Evolutionary conservation across 2,888 invertebrate genomes (phyloP), one percentile per base, ranked within the genome.

Genomic region (Molorchus minor): DNA sequence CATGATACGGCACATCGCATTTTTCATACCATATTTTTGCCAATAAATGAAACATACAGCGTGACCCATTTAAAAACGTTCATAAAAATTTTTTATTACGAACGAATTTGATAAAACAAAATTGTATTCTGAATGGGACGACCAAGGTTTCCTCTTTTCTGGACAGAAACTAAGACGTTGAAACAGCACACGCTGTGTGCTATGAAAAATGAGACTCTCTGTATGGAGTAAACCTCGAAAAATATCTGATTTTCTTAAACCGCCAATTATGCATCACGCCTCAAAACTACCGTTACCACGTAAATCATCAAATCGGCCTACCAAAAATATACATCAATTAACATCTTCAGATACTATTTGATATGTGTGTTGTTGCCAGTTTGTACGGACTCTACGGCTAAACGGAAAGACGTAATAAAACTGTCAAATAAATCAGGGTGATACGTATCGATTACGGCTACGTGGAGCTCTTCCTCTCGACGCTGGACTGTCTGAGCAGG

Each of bases 401-500:
- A 3, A 7, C 3, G 10, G 33, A 12, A 33, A 33, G 33, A 33
- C 33, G 12, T 12, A n/a, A 12, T 3, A 3, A 33, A 3, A 10
- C 33, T 10, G 33, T 3, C 10, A 33, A 33, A 3, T 7, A 3
- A 10, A 33, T 10, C 2, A n/a, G 5, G 33, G 12, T 3, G 12
- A 33, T 33, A 3, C n/a, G 33, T 3, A 12, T 3, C 33, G 33
- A 12, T n/a, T n/a, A n/a, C 12, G 12, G 7, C 5, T 70, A 79
- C 29, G 77, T 78, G 30, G 79, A 79, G 70, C 76, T 76, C 56
- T 79, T 78, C 44, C 77, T 71, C 57, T 77, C 79, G 12, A 71
- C 57, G 58, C 72, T 75, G 44, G 67, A 65, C 61, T 77, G 75
- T 58, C 71, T 72, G 8, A 69, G 54, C 45, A 71, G 58, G 25